Percentiles rank a stretch among this genome's conserved stretches.
Evolutionary conservation across 2,113 vertebrate species (phyloP).

Genomic region (Rhipidura dahli): DNA sequence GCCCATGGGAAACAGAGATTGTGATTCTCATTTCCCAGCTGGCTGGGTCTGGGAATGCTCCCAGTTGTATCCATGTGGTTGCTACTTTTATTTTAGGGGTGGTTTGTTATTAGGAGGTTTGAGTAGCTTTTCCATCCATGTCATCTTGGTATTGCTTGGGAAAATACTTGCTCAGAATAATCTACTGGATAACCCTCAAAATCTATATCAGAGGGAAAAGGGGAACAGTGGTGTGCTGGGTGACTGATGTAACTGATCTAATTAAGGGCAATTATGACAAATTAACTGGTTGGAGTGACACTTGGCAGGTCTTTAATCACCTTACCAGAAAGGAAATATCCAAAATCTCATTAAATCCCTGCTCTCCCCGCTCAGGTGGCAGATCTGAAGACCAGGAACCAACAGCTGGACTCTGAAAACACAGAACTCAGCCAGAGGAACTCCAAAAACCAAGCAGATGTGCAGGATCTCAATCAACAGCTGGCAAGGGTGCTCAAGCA

Average conservation of each 20-base stretch:
- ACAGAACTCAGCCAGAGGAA: slow-evolving; percentile 78
- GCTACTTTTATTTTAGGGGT: not conserved
- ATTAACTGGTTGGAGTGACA: not conserved
- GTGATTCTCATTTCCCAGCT: not conserved
- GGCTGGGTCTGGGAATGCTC: not conserved
- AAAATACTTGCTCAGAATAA: not conserved
- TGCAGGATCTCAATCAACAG: slow-evolving; percentile 76
- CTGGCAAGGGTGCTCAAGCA: slow-evolving; percentile 72
- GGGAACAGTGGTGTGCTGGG: too few species aligned
- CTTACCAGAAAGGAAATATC: not conserved
- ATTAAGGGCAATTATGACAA: not conserved
- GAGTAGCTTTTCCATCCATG: not conserved
- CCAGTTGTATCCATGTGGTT: not conserved
- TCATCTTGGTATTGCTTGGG: not conserved
- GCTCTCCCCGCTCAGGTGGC: slow-evolving; percentile 73
- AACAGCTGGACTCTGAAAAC: slow-evolving; percentile 84
- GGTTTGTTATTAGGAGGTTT: not conserved
- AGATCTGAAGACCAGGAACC: slow-evolving; percentile 80
- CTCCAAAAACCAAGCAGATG: slow-evolving; percentile 71
- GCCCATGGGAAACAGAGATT: not conserved
- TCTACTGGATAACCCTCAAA: not conserved
- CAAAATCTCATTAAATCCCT: not conserved
- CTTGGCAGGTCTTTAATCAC: not conserved
- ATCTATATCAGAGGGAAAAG: not conserved
- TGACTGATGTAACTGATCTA: not conserved